phyloP scores from a whole-genome alignment of 2,797 vertebrate species.

The Jordanella pulchra region DNA sequence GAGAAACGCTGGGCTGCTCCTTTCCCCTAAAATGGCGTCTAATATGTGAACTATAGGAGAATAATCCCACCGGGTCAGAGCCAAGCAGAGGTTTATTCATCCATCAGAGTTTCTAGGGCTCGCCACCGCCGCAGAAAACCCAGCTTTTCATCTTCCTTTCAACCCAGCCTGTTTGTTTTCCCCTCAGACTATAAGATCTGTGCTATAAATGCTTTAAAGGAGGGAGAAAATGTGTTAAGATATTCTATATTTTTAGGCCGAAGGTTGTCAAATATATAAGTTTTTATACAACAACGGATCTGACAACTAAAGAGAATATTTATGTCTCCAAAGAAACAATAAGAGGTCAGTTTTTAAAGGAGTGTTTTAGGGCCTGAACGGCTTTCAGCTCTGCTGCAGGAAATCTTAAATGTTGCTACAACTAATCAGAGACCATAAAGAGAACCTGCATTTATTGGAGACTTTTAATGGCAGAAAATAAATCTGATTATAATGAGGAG shows the following conservation, averaged over 20 bases:
- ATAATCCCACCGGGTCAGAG: conserved; percentile 25
- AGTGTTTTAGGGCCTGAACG: background rate
- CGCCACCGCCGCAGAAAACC: background rate
- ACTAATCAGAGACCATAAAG: too few relatives aligned
- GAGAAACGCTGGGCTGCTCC: conserved; percentile 33
- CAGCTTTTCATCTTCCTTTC: too few relatives aligned
- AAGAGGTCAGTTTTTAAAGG: background rate
- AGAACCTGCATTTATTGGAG: too few relatives aligned
- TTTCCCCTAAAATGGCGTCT: conserved; percentile 29
- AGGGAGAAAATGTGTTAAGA: too few relatives aligned
- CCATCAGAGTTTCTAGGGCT: conserved; percentile 29
- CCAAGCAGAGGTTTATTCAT: conserved; percentile 61
- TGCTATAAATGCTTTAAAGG: too few relatives aligned
- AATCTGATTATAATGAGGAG: too few relatives aligned
- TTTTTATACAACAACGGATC: too few relatives aligned
- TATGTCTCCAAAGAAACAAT: background rate
- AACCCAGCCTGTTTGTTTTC: background rate
- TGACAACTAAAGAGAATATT: background rate
- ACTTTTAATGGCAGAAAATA: too few relatives aligned
- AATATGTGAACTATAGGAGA: conserved; percentile 36
- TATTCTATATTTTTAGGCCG: too few relatives aligned
- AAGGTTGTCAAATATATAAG: too few relatives aligned
- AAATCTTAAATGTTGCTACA: too few relatives aligned
- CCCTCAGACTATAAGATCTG: conserved; percentile 1
- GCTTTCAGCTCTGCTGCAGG: background rate